Evolutionary conservation across 2,113 vertebrate species (phyloP).

Genomic region (Stictonetta naevosa): DNA sequence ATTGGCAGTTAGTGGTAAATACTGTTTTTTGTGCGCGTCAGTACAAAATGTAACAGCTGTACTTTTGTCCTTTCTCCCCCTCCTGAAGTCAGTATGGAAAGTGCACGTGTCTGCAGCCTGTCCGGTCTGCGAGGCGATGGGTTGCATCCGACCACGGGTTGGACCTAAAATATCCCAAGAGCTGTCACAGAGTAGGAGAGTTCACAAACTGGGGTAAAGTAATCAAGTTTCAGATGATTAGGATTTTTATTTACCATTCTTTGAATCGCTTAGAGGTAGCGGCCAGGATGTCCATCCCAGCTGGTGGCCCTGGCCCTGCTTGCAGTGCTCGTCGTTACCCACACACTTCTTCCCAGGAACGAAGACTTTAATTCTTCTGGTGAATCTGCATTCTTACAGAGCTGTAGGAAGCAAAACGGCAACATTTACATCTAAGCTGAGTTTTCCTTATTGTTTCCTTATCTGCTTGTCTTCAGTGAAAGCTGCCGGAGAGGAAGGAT

Average conservation of each 20-base stretch:
- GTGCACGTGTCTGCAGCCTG: background rate
- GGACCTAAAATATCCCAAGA: background rate
- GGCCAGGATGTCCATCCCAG: background rate
- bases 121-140: background rate
- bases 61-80: too few relatives aligned
- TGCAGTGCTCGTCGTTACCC: accelerated
- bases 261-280: too few relatives aligned
- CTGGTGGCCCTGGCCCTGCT: background rate
- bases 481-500: background rate
- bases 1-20: background rate
- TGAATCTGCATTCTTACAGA: too few relatives aligned
- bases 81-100: background rate
- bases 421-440: accelerated
- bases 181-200: background rate
- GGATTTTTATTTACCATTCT: background rate
- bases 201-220: too few relatives aligned
- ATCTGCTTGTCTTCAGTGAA: accelerated
- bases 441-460: background rate
- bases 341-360: accelerated
- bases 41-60: too few relatives aligned
- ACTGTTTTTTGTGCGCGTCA: background rate
- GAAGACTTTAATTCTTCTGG: too few relatives aligned
- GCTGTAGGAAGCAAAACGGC: background rate
- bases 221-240: background rate
- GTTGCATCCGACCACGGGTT: background rate